Base-by-base conservation (phyloP, 2,888 invertebrate genomes). In the Orgyia antiqua region DNA sequence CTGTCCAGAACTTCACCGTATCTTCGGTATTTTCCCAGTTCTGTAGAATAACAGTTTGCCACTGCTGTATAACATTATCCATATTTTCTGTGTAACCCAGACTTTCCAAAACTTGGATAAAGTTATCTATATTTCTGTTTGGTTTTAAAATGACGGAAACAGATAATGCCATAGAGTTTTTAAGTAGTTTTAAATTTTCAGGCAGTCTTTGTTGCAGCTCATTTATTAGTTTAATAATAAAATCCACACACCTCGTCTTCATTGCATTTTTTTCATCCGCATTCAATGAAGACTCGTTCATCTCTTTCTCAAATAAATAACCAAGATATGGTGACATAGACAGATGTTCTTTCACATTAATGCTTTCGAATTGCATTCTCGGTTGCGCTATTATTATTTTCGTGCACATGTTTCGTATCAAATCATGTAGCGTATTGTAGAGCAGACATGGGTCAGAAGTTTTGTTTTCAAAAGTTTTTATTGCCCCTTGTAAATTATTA, bases 1-100 rank as follows among this genome's bases (percentile, higher is more conserved):
- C 39, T 30, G 24, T 33, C 54, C 60, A 59, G 44, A 60, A 59
- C n/a, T 10, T 9, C 3, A 23, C 5, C 3, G 23, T 23, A 8
- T 23, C 10, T 6, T 10, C 4, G 9, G 3, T 11, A 10, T 23
- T 10, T 2, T 10, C 23, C 23, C 23, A 23, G 3, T 23, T 7
- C 2, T 10, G 10, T 2, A 4, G 2, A 7, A 3, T 10, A 10
- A 23, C 10, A 4, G 3, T 10, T 9, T 7, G 3, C 10, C 10
- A 23, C 11, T 23, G 23, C 4, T 3, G 2, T 2, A 23, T 7
- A 5, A 23, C 10, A 3, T 10, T 23, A 10, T 23, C 23, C 3
- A 23, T 23, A 8, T 19, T 8, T 7, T 8, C 19, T 4, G 19
- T 4, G 6, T 15, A 15, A 6, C 15, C 15, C 4, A 15, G 6